phyloP scores from a whole-genome alignment of 2,113 vertebrate genomes.

The Cyanoderma ruficeps region DNA sequence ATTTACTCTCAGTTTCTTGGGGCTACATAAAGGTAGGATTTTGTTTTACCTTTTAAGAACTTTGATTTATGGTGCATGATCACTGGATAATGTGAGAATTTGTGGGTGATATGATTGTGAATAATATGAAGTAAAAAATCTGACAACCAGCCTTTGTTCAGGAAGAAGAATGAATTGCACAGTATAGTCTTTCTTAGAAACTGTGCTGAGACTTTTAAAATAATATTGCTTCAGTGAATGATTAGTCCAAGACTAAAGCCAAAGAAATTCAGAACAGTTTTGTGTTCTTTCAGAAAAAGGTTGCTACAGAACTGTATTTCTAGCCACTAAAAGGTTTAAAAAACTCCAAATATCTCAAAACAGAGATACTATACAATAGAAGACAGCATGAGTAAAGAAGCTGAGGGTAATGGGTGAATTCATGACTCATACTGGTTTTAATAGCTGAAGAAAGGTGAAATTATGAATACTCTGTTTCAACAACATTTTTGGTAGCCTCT shows the following conservation, averaged over 20 bases:
- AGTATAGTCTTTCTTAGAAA: background rate
- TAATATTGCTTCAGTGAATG: background rate
- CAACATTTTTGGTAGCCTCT: background rate
- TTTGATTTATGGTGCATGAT: slow-evolving; percentile 18
- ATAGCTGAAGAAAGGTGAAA: background rate
- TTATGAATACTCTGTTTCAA: background rate
- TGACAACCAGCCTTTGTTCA: background rate
- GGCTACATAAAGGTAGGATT: slow-evolving; percentile 98
- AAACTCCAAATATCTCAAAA: background rate
- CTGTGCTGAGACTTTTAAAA: background rate
- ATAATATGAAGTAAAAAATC: background rate
- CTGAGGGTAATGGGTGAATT: background rate
- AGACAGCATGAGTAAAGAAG: background rate
- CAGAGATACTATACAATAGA: background rate
- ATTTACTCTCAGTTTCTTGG: slow-evolving; percentile 96
- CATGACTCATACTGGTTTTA: background rate
- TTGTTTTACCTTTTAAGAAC: slow-evolving; percentile 48
- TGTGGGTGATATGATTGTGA: background rate
- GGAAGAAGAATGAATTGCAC: background rate
- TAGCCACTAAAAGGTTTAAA: background rate
- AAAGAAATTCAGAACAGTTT: background rate
- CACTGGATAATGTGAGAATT: background rate
- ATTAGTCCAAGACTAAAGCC: background rate
- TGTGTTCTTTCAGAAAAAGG: background rate
- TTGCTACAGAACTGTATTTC: background rate